phyloP scores from a whole-genome alignment of 2,113 vertebrate species.

The Phyllostomus hastatus region DNA sequence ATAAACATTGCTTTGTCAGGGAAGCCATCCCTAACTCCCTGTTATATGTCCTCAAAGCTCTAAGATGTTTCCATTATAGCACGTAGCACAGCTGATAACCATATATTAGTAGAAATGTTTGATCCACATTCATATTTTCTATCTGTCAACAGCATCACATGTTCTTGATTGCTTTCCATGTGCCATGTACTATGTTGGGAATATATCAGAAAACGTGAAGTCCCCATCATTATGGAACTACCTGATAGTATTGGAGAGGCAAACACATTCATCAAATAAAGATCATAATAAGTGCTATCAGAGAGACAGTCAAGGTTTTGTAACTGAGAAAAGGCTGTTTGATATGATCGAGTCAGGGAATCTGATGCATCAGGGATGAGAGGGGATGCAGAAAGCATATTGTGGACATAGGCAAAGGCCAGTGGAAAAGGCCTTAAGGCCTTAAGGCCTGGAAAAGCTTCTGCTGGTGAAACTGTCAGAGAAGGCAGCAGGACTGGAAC shows the following conservation, averaged over 20 bases:
- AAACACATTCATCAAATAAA: not conserved
- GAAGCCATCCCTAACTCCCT: not conserved
- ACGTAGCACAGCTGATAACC: not conserved
- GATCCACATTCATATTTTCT: not conserved
- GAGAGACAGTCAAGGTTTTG: not conserved
- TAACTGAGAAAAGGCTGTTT: not conserved
- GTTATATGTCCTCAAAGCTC: not conserved
- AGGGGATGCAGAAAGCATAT: not conserved
- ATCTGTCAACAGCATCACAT: not conserved
- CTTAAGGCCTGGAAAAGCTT: not conserved
- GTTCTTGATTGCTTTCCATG: not conserved
- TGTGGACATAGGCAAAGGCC: not conserved
- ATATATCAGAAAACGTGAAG: not conserved
- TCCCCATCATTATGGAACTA: not conserved
- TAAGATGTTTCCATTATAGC: not conserved
- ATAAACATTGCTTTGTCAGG: not conserved
- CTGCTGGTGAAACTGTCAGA: not conserved
- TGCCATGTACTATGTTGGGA: not conserved
- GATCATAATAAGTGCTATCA: not conserved
- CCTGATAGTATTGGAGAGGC: not conserved
- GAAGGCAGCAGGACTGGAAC: not conserved
- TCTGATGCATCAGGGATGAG: not conserved
- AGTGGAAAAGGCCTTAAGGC: not conserved
- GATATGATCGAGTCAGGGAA: not conserved
- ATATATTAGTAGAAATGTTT: not conserved